These are phyloP conservation scores for Halcyon badia DNA, from an alignment of 2,797 vertebrate genomes.

Conservation along the genomic window DNA sequence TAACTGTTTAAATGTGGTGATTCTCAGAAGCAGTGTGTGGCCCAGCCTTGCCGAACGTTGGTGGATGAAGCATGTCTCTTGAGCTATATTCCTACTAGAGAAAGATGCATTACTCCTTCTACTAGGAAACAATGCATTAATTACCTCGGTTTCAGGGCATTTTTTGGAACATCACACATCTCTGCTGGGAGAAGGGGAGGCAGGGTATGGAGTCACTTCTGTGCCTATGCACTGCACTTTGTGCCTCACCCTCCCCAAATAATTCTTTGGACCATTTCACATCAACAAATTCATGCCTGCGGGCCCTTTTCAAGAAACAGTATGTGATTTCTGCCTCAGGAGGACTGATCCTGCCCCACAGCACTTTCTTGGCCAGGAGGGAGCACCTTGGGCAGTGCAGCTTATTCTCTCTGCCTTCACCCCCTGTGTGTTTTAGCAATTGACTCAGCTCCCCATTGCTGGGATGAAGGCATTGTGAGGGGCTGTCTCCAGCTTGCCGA, in stretches of 20 bases:
- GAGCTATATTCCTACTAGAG: not conserved
- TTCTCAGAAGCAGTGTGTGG: not conserved
- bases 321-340: fast-evolving
- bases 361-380: not conserved
- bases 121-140: not conserved
- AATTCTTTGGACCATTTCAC: not conserved
- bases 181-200: not conserved
- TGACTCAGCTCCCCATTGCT: fast-evolving
- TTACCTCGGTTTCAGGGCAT: not conserved
- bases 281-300: not conserved
- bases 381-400: not conserved
- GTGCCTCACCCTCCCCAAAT: not conserved
- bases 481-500: fast-evolving
- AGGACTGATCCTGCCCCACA: not conserved
- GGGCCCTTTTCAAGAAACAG: not conserved
- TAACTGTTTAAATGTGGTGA: not conserved
- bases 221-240: not conserved
- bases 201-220: not conserved
- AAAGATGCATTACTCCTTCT: not conserved
- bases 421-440: fast-evolving
- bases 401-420: not conserved
- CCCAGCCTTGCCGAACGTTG: not conserved
- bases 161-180: not conserved
- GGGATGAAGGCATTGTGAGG: not conserved
- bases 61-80: not conserved